phyloP scores from a whole-genome alignment of 1,140 invertebrate genomes.

The Procambarus clarkii region DNA sequence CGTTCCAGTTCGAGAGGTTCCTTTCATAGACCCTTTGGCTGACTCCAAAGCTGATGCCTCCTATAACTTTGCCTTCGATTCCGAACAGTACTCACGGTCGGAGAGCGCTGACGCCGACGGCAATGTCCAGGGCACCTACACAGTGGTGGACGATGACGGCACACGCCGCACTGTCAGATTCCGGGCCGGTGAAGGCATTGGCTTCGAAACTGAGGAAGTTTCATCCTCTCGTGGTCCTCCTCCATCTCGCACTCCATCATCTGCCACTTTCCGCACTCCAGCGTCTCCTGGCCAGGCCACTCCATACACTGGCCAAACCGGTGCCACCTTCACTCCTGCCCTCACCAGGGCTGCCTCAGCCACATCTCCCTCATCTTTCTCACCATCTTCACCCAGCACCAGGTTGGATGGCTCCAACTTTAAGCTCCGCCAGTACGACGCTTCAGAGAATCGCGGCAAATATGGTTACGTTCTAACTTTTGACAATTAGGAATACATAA shows the following conservation, averaged over 20 bases:
- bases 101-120: slow-evolving; percentile 73
- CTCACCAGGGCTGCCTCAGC: neutral
- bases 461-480: slow-evolving; percentile 51
- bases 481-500: neutral
- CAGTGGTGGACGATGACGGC: slow-evolving; percentile 73
- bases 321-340: neutral
- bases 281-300: neutral
- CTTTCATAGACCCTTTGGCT: slow-evolving; percentile 68
- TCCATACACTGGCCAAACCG: neutral
- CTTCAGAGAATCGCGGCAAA: slow-evolving; percentile 23
- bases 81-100: slow-evolving; percentile 71
- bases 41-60: slow-evolving; percentile 67
- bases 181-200: slow-evolving; percentile 67
- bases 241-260: slow-evolving; percentile 1
- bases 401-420: neutral
- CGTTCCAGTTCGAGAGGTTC: slow-evolving; percentile 59
- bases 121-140: slow-evolving; percentile 74
- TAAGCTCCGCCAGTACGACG: slow-evolving; percentile 40
- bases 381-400: neutral
- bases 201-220: slow-evolving; percentile 68
- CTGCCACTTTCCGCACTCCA: neutral
- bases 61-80: slow-evolving; percentile 73
- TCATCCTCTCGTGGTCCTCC: slow-evolving; percentile 37
- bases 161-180: slow-evolving; percentile 59
- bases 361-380: neutral